A percentile compares a stretch with the other conserved stretches of the same genome.
Evolutionary conservation across 1,140 invertebrate genomes (phyloP).

Genomic region (Sesamia nonagrioides): DNA sequence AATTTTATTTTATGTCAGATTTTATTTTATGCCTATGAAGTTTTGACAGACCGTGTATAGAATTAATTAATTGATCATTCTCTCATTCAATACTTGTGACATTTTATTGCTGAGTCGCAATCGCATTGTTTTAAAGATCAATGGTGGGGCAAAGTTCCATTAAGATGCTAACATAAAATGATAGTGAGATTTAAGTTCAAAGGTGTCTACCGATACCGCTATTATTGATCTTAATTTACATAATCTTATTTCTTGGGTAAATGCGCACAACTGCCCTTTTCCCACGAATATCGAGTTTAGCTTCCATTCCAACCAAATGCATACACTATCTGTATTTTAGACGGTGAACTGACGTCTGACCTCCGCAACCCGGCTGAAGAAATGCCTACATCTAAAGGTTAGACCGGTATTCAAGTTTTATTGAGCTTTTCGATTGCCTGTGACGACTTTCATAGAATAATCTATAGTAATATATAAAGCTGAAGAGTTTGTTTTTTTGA

Average conservation of each 20-base stretch:
- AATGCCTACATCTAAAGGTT: constrained; percentile 28
- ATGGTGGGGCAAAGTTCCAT: neutral
- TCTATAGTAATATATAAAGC: no score
- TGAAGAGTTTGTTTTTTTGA: no score
- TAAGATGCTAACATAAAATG: neutral
- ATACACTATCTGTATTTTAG: constrained; percentile 33
- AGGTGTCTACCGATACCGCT: neutral
- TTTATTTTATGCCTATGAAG: no score
- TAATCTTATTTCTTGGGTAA: neutral
- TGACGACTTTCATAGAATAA: constrained; percentile 35
- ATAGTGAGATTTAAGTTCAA: constrained; percentile 4
- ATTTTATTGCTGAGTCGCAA: no score
- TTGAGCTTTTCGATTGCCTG: constrained; percentile 32
- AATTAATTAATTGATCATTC: no score
- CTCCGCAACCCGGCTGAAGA: constrained; percentile 15
- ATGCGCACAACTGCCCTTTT: neutral
- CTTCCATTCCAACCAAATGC: constrained; percentile 18
- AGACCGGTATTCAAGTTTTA: constrained; percentile 18
- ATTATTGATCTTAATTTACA: neutral
- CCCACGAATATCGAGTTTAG: constrained; percentile 5
- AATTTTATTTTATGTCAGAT: no score
- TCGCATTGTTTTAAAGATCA: no score
- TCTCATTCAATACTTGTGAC: no score
- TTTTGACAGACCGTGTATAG: no score
- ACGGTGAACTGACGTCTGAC: constrained; percentile 23